These are phyloP conservation scores for Zaprionus kolodkinae DNA, from an alignment of 1,140 invertebrate genomes.

Conservation along the genomic window DNA sequence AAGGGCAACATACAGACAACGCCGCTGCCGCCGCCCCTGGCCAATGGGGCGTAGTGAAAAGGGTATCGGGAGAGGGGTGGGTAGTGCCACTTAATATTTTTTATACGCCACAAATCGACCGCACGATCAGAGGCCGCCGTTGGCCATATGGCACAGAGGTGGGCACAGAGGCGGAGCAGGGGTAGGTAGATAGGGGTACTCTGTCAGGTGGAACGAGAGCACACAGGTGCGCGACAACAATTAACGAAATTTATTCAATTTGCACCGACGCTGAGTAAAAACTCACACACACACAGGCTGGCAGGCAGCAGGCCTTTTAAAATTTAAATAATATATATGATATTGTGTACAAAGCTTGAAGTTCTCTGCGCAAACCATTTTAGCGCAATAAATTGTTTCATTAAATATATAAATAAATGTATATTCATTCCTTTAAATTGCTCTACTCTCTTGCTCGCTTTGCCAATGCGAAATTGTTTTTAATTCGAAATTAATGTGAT, in stretches of 20 bases:
- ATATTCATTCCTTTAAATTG: slow-evolving; percentile 42
- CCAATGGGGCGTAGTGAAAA: slow-evolving; percentile 8
- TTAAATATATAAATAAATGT: slow-evolving; percentile 64
- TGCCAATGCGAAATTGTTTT: background rate
- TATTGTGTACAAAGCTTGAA: slow-evolving; percentile 45
- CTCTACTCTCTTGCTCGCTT: slow-evolving; percentile 10
- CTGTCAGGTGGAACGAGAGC: background rate
- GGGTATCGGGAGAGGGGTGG: background rate
- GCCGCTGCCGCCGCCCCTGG: slow-evolving; percentile 41
- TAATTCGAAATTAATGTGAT: slow-evolving; percentile 42
- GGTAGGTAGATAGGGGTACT: background rate
- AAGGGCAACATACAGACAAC: slow-evolving; percentile 72
- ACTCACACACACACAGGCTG: slow-evolving; percentile 12
- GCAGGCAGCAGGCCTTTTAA: slow-evolving; percentile 47
- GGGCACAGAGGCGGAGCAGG: background rate
- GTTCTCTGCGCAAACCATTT: slow-evolving; percentile 31
- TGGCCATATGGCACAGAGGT: slow-evolving; percentile 38
- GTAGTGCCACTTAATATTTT: slow-evolving; percentile 81
- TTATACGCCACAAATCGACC: slow-evolving; percentile 82
- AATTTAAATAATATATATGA: slow-evolving; percentile 65
- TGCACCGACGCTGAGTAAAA: slow-evolving; percentile 50
- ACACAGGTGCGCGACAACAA: slow-evolving; percentile 74
- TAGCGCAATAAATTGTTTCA: slow-evolving; percentile 35
- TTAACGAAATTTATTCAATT: slow-evolving; percentile 82
- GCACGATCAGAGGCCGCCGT: slow-evolving; percentile 68